phyloP scores from a whole-genome alignment of 2,888 invertebrate species.

The Callinectes sapidus region DNA sequence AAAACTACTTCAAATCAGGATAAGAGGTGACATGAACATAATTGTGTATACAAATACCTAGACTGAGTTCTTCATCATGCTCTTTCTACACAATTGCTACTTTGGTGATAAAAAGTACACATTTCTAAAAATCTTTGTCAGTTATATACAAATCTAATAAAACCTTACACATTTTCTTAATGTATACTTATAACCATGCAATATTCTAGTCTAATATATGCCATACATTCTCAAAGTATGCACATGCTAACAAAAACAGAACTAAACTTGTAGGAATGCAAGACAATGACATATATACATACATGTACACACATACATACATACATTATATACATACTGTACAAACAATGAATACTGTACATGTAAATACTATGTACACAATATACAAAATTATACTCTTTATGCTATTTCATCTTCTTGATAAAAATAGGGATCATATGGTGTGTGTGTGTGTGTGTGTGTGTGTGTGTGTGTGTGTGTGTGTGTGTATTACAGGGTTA shows the following conservation, averaged over 20 bases:
- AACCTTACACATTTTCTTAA: background rate
- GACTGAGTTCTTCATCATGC: background rate
- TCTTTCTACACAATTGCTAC: background rate
- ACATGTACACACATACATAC: background rate
- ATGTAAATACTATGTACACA: too few relatives aligned
- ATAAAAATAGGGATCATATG: too few relatives aligned
- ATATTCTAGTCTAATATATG: background rate
- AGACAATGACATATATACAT: background rate
- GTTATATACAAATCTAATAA: background rate
- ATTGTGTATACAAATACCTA: background rate
- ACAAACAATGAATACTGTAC: too few relatives aligned
- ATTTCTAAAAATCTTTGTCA: too few relatives aligned
- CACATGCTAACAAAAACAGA: background rate
- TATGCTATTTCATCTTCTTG: too few relatives aligned
- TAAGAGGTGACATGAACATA: background rate
- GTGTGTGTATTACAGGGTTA: too few relatives aligned
- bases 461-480: too few relatives aligned
- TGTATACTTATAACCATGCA: background rate
- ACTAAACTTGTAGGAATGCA: background rate
- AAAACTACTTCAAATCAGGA: background rate
- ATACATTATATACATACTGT: background rate
- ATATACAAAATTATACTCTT: too few relatives aligned
- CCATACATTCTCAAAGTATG: background rate
- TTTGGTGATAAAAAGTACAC: background rate
- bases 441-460: too few relatives aligned